Percentiles rank a stretch among this genome's conserved stretches.
phyloP scores from a whole-genome alignment of 2,797 vertebrate species.

The Esox lucius region DNA sequence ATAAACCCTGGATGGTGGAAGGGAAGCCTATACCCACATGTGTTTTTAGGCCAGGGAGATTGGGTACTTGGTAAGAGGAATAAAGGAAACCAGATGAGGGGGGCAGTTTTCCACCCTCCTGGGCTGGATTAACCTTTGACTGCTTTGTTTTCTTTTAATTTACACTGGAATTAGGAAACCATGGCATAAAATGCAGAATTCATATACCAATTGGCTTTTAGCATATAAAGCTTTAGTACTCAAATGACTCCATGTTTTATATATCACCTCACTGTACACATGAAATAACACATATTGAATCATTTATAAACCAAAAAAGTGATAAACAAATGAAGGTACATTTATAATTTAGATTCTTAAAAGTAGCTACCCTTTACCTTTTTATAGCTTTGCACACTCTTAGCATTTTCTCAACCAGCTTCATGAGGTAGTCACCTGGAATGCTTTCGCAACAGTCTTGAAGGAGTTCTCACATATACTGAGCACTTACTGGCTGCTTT shows the following conservation, averaged over 20 bases:
- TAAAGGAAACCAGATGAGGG: constrained; percentile 33
- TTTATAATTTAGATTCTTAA: too few relatives aligned
- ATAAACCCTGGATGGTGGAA: constrained; percentile 14
- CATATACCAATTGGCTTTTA: not conserved
- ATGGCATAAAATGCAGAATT: not conserved
- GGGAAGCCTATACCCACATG: constrained; percentile 6
- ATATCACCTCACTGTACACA: too few relatives aligned
- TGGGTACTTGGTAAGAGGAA: constrained; percentile 10
- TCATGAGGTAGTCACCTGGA: too few relatives aligned
- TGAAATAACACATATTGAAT: too few relatives aligned
- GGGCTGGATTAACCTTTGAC: constrained; percentile 6
- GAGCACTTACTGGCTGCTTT: too few relatives aligned
- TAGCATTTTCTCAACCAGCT: too few relatives aligned
- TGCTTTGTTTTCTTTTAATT: not conserved
- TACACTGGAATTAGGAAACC: not conserved
- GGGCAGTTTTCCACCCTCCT: not conserved
- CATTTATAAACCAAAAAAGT: too few relatives aligned
- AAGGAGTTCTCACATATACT: too few relatives aligned
- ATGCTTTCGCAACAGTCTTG: too few relatives aligned
- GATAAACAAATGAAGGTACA: too few relatives aligned
- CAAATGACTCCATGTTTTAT: not conserved
- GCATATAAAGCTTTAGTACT: not conserved
- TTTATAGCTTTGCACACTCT: too few relatives aligned
- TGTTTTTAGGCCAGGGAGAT: constrained; percentile 19
- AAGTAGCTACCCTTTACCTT: too few relatives aligned